Evolutionary conservation across 64 coral and sea anemone genomes (phyloP), one percentile per base, ranked within the genome.

Genomic region (Montipora efflorescens): DNA sequence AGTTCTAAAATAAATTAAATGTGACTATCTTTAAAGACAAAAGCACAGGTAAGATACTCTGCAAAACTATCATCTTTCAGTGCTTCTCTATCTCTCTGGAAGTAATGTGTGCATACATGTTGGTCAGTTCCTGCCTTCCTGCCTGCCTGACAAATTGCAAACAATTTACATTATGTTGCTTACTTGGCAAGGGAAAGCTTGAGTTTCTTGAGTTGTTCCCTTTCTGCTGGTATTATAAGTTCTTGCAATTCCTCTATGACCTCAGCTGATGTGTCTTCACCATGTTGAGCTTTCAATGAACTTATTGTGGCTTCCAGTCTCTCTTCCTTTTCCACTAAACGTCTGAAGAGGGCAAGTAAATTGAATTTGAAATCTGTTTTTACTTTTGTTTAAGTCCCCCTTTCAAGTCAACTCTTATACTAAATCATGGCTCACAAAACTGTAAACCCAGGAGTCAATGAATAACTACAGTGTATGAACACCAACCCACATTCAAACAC

Each of bases 301-400:
- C 83, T 73, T 71, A 99, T 90, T 25, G 95, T 99, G 7, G 94
- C 88, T 20, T 98, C 94, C 50, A 95, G 74, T 58, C 91, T 93
- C 79, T 98, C 97, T 46, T 93, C 83, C 57, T 92, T 99, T 81
- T 99, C 97, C 48, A 96, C 76, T 22, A 96, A 52, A 87, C 97
- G 97, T 59, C 97, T 99, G 22, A 13, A 81, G 23, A 76, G 8
- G 77, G 6, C 20, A 88, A 1, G 20, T 46, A 84, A 49, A 22
- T 51, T 7, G 77, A 78, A 8, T 19, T 72, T 70, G 45, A 74
- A 1, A 89, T 67, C 44, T 71, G 11, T 83, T 16, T 22, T 5
- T 18, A 13, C 50, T 7, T 3, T 16, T 64, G 11, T 15, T 12
- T 14, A 64, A 64, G 4, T 12, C 14, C 13, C 3, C 4, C 8